Evolutionary conservation across 2,888 invertebrate genomes (phyloP), one percentile per base, ranked within the genome.

Genomic region (Tachystola acroxantha): DNA sequence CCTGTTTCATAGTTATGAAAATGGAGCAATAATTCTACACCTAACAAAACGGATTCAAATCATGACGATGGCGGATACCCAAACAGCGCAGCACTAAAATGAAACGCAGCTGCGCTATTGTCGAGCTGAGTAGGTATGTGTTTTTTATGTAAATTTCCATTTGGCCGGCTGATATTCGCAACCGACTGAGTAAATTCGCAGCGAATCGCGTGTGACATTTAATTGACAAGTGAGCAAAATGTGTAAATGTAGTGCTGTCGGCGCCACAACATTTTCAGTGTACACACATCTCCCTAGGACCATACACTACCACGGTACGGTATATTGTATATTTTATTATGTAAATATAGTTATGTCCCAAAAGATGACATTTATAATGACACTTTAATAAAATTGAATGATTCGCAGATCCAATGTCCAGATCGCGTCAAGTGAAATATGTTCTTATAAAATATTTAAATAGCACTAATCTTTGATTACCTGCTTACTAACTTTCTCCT

Each of bases 161-260:
- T 75, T 71, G 74, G 66, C 59, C 64, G 59, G 72, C 63, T 75
- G 71, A 81, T 78, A 64, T 77, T 74, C 67, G 58, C 77, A 57
- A 68, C 54, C 64, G 68, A 71, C 67, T 75, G 80, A 60, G 73
- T 75, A 71, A 74, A 84, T 80, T 82, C 65, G 62, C 68, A 67
- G 53, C 69, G 78, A 70, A 77, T 79, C 70, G 79, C 61, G 62
- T 64, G 75, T 75, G 79, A 80, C 73, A 75, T 77, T 75, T 75
- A 80, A 79, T 80, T 77, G 84, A 80, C 78, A 80, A 76, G 77
- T 71, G 78, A 73, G 73, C 74, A 75, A 73, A 80, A 79, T 72
- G 71, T 71, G 71, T 57, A 56, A 64, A 75, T 69, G 64, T 64
- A 59, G 59, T 55, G 56, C 62, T 64, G 67, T 68, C 66, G 61